Evolutionary conservation across 2,113 vertebrate species (phyloP), one percentile per base, ranked within the genome.

Genomic region (Oreocharis arfaki): DNA sequence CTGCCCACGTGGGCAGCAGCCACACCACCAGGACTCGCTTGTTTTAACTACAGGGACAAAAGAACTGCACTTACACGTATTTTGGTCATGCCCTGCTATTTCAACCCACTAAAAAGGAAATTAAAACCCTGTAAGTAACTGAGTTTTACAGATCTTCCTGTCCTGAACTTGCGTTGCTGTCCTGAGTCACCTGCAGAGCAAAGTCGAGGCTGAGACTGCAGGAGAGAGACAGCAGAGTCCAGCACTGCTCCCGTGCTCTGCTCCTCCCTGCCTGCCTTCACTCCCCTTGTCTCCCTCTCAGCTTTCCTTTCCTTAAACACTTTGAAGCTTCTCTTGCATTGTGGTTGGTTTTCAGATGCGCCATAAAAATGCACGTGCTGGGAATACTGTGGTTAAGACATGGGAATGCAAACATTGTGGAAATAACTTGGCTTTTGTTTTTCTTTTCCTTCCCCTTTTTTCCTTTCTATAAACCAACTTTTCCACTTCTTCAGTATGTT

Each of bases 371-470:
- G 53, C 3, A 23, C 0, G 6, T 90, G 80, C 69, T 93, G 92
- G 89, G 86, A 95, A 92, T 89, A 53, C 68, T 84, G 86, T 74
- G 91, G 91, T 87, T 97, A 74, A 92, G 79, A 80, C 76, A 81
- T 11, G 88, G 85, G 88, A 93, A 93, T 80, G 75, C 59, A 94
- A 92, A 83, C 83, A 74, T 30, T 73, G 90, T 80, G 92, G 60
- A 74, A 96, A 91, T 80, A 97, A 77, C 86, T 92, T 63, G 80
- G 71, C 61, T 16, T 92, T 90, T 92, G 59, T 69, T 97, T 93
- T 93, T 73, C 60, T 90, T 95, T 69, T 90, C 59, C 82, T 88
- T 94, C 37, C 52, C 87, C 49, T 20, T 89, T 90, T 93, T 89
- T 57, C 57, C 86, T 63, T 90, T 87, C 84, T 75, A 53, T 75